Evolutionary conservation across 1,140 invertebrate species (phyloP), one percentile per base, ranked within the genome.

Genomic region (Drosophila bocqueti): DNA sequence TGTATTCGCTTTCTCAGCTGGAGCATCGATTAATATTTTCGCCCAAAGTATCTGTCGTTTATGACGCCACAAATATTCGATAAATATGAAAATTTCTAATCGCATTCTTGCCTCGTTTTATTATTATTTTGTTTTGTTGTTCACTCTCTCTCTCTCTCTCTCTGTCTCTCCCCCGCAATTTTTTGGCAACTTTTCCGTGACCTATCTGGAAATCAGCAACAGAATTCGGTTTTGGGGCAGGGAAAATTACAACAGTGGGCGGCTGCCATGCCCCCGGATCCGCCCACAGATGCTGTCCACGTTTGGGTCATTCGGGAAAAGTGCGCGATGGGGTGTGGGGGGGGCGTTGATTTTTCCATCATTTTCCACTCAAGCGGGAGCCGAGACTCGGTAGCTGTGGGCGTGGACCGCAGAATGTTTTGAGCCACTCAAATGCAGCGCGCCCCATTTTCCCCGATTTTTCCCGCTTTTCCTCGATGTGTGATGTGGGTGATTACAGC

Each of bases 361-460:
- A 55, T 68, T 55, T 72, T 73, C 67, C 46, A 73, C 54, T 73
- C 54, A 42, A 49, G 29, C 38, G 16, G 38, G 49, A 55, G 49
- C 11, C 26, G 24, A 4, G 13, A 24, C 21, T 16, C 47, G 47
- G 26, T 31, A 13, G 45, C 21, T 52, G 54, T 5, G 69, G 69
- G 69, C 54, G 69, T 61, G 67, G 40, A 73, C 69, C 68, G 46
- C 71, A 73, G 55, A 73, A 72, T 72, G 54, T 73, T 72, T 50
- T 50, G 24, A 73, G 71, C 71, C 67, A 73, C 68, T 73, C 69
- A 72, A 73, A 73, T 73, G 49, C 67, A 72, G 54, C 29, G 24
- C 26, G 40, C 5, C 31, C 31, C 60, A n/a, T 13, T 52, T 62
- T n/a, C 21, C 26, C 34, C 40, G 49, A 46, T 29, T 69, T 40